Evolutionary conservation across 2,888 invertebrate species (phyloP), one percentile per base, ranked within the genome.

Genomic region (Chrysotoxum bicinctum): DNA sequence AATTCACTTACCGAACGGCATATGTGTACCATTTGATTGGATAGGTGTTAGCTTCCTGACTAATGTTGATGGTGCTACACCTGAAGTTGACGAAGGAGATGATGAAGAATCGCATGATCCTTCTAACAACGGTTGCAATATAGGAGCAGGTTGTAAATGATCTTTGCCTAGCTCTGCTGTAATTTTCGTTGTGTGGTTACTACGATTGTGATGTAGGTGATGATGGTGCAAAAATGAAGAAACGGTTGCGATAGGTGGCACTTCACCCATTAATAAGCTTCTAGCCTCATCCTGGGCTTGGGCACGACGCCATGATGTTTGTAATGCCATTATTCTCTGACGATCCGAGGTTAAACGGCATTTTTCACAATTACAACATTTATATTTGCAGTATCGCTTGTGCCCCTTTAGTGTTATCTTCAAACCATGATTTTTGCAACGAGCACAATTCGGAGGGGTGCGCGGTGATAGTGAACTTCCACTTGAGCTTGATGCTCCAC

Each of bases 401-500:
- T 98, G 98, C 16, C 97, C 98, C 92, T 97, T 97, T 87, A 98
- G 94, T 91, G 95, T 95, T 88, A 97, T 95, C 91, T 97, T 97
- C 90, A 97, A 93, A n/a, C 96, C 94, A 92, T 98, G 98, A 93
- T 98, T 98, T 82, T 97, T 94, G 92, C 98, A 98, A 32, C 98
- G 95, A 54, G 97, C 97, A 92, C 98, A 98, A 92, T 97, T 98
- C 19, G 98, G 98, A 8, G 97, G 97, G 86, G 97, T 96, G 79
- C 97, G 94, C 16, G 96, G 95, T 58, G 94, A 93, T 75, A 93
- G 92, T 73, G 94, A 94, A 91, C 94, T 92, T 89, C 93, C 92
- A 90, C 94, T 92, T 74, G 91, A 91, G 86, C 91, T 92, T 86
- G 93, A 92, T 56, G 93, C 93, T 87, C 92, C 93, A 62, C 92